Conservation (phyloP, 1,140 invertebrate species). For the Pomacea maculata region DNA sequence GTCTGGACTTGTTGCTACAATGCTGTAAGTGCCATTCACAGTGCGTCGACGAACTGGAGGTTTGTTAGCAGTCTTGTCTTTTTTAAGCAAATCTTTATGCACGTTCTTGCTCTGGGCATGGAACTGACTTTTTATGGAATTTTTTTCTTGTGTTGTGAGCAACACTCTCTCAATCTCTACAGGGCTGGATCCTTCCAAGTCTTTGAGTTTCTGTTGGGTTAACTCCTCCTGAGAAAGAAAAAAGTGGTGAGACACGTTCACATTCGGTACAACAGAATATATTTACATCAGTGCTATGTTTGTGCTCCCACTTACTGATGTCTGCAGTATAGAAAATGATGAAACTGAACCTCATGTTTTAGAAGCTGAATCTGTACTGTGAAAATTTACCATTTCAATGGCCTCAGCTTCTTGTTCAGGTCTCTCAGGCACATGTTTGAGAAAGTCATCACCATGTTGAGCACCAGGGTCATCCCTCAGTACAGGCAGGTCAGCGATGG, state of each 20-base stretch:
- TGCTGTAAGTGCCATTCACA: slow-evolving; percentile 33
- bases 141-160: slow-evolving; percentile 34
- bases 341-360: too few species aligned
- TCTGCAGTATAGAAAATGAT: too few species aligned
- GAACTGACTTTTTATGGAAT: slow-evolving; percentile 37
- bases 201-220: slow-evolving; percentile 25
- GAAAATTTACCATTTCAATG: slow-evolving; percentile 39
- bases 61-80: slow-evolving; percentile 13
- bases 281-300: too few species aligned
- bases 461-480: slow-evolving; percentile 22
- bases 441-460: slow-evolving; percentile 33
- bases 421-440: slow-evolving; percentile 45
- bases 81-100: slow-evolving; percentile 40
- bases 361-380: too few species aligned
- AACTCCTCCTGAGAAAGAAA: slow-evolving; percentile 32
- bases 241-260: neutral
- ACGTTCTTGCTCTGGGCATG: slow-evolving; percentile 39
- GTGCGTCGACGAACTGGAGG: slow-evolving; percentile 22
- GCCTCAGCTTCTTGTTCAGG: slow-evolving; percentile 51
- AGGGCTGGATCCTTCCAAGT: slow-evolving; percentile 13
- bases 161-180: slow-evolving; percentile 29
- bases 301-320: too few species aligned
- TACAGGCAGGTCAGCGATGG: slow-evolving; percentile 9
- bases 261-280: too few species aligned
- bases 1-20: slow-evolving; percentile 30